Conservation (phyloP, 2,888 invertebrate genomes). For the Epirrita christyi region DNA sequence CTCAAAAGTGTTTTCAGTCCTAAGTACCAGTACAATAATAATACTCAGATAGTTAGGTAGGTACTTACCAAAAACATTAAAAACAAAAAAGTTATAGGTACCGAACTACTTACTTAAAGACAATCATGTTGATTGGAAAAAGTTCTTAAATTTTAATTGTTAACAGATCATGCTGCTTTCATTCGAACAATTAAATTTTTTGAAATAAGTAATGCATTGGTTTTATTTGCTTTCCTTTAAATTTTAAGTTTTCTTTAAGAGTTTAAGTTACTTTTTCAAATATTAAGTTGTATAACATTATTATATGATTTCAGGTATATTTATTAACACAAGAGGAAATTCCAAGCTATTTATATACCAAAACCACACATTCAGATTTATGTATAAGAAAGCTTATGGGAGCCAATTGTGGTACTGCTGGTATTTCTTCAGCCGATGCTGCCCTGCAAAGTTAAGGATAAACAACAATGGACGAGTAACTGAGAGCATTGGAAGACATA, state of each 20-base stretch:
- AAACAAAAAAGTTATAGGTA: no score
- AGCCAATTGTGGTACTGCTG: constrained; percentile 81
- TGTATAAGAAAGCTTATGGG: constrained; percentile 82
- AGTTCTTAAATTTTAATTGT: background rate
- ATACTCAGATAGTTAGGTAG: no score
- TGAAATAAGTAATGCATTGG: background rate
- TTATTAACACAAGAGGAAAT: constrained; percentile 80
- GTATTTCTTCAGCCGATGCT: constrained; percentile 81
- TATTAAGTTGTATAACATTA: constrained; percentile 26
- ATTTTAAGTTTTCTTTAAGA: background rate
- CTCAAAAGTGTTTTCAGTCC: no score
- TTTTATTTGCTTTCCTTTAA: constrained; percentile 17
- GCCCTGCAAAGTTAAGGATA: constrained; percentile 76
- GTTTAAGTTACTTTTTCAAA: background rate
- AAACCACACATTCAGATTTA: constrained; percentile 80
- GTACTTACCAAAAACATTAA: no score
- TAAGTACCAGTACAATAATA: no score
- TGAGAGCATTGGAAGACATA: constrained; percentile 76
- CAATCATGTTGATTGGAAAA: no score
- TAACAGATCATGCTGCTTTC: constrained; percentile 8
- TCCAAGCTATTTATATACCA: constrained; percentile 80
- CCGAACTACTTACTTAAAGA: no score
- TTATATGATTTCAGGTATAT: constrained; percentile 73
- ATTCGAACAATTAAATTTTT: background rate
- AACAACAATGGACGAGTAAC: constrained; percentile 77